Conservation (phyloP, 2,113 vertebrate genomes). For the Pycnonotus jocosus region DNA sequence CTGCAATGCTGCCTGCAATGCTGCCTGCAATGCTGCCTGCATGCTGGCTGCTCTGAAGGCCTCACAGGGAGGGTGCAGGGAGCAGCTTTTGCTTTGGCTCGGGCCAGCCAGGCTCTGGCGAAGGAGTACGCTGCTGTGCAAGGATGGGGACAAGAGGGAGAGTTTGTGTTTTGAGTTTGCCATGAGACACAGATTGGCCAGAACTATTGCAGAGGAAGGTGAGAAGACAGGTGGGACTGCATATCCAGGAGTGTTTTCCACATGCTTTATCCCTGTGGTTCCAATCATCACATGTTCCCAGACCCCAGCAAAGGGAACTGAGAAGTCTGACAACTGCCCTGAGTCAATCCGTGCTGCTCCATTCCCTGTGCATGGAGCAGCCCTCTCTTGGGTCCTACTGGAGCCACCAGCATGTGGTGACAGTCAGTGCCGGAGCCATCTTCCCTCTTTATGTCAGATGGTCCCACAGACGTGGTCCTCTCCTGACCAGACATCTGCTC, state of each 20-base stretch:
- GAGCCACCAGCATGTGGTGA: not conserved
- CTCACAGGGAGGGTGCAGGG: not conserved
- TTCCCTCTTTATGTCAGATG: not conserved
- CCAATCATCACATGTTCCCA: not conserved
- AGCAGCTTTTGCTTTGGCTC: not conserved
- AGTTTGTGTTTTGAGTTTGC: not conserved
- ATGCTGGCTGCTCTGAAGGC: not conserved
- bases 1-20: not conserved
- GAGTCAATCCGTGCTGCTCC: rapidly evolving
- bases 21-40: not conserved
- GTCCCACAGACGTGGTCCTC: not conserved
- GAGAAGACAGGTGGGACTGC: not conserved
- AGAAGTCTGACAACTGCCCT: not conserved
- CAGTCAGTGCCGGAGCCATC: rapidly evolving
- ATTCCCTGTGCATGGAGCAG: not conserved
- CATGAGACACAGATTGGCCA: rapidly evolving
- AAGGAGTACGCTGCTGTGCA: rapidly evolving
- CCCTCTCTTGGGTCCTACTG: not conserved
- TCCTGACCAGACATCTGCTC: not conserved
- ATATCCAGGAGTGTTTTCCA: not conserved
- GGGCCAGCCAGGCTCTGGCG: not conserved
- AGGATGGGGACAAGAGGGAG: not conserved
- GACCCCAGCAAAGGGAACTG: not conserved
- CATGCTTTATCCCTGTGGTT: not conserved
- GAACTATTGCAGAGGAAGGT: not conserved